Evolutionary conservation across 1,140 invertebrate genomes (phyloP), one percentile per base, ranked within the genome.

Genomic region (Homarus americanus): DNA sequence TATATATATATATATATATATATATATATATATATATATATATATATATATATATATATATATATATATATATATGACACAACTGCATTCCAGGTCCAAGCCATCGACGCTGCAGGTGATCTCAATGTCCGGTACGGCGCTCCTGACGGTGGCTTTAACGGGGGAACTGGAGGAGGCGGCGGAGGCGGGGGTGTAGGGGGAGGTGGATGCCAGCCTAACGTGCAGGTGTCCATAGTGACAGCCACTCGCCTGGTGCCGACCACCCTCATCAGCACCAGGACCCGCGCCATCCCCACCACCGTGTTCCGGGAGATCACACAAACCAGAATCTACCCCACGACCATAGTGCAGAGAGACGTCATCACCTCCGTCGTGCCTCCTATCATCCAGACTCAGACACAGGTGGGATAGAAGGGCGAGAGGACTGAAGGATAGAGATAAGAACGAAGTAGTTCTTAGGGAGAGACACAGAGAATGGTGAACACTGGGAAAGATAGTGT

Each of bases 261-360:
- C 9, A 90, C 87, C 7, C 41, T 90, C n/a, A 83, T 90, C 34
- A 90, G 87, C 38, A 90, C 87, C 44, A 44, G 87, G 24, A 90
- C 87, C n/a, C 79, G 87, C 12, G 87, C 87, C 66, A 90, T 90
- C 44, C 87, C 87, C 4, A 90, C 87, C 20, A 90, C 87, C 12
- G 82, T 90, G 41, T 90, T 90, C 80, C 34, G 72, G 66, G 41
- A 90, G 66, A 90, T 90, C 49, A 90, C 87, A 10, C 69, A 76
- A 44, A 90, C 87, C 72, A 75, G 87, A 28, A 90, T 90, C 66
- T 83, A 76, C 80, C 80, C 87, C 3, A 83, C 87, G 15, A 90
- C 87, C 0, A 28, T 90, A 28, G 80, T 82, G 2, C 28, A 44
- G 28, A 90, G 79, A 72, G 79, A 90, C 20, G 87, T 90, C 10